phyloP scores from a whole-genome alignment of 2,888 invertebrate species.

The Xylocampa areola region DNA sequence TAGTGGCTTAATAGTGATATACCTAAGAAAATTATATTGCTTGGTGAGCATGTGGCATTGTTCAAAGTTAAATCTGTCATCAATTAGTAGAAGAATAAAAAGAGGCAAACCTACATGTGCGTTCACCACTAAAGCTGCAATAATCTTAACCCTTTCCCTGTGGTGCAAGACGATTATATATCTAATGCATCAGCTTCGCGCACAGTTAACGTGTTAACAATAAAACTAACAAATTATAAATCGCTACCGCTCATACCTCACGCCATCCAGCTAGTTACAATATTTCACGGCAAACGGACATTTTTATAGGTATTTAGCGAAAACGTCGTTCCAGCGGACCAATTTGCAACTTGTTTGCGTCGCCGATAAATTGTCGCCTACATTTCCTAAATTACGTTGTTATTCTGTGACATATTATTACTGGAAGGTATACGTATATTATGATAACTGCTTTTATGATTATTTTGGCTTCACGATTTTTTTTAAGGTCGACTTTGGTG shows the following conservation, averaged over 20 bases:
- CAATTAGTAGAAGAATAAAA: too few relatives aligned
- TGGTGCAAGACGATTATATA: too few relatives aligned
- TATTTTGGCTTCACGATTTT: conserved; percentile 1
- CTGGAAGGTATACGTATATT: conserved; percentile 13
- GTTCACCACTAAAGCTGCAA: too few relatives aligned
- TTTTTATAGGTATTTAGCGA: conserved; percentile 90
- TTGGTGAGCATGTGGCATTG: too few relatives aligned
- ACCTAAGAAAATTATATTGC: too few relatives aligned
- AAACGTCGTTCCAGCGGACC: conserved; percentile 87
- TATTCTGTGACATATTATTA: conserved; percentile 52
- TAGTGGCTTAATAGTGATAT: too few relatives aligned
- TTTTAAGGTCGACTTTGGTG: too few relatives aligned
- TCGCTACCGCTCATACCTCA: conserved; percentile 3
- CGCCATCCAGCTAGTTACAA: conserved; percentile 78
- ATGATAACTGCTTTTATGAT: conserved; percentile 32
- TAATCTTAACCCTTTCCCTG: too few relatives aligned
- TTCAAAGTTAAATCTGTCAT: too few relatives aligned
- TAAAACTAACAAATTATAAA: neutral
- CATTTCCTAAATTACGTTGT: conserved; percentile 67
- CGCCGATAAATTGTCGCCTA: conserved; percentile 80
- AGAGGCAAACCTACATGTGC: too few relatives aligned
- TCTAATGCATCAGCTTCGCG: too few relatives aligned
- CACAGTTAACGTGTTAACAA: too few relatives aligned
- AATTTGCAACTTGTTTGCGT: conserved; percentile 89
- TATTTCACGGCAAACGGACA: conserved; percentile 87